Evolutionary conservation across 2,797 vertebrate genomes (phyloP).

Genomic region (Anas georgica): DNA sequence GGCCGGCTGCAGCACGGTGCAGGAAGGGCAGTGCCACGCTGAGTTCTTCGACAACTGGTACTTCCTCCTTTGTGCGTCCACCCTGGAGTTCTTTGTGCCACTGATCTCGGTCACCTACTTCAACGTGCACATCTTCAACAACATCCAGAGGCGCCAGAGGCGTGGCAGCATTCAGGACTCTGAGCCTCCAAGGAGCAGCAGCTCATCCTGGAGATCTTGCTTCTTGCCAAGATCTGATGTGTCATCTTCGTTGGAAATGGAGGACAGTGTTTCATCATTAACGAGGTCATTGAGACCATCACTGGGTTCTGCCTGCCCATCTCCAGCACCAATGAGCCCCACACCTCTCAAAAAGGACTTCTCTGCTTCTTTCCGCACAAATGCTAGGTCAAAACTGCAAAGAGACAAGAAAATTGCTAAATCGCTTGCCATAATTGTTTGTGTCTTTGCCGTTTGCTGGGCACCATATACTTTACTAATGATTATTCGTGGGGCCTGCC

Average conservation of each 20-base stretch:
- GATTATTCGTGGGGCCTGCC: slow-evolving; percentile 83
- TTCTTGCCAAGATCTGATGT: background rate
- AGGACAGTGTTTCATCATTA: background rate
- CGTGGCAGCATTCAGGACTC: background rate
- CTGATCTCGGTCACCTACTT: slow-evolving; percentile 88
- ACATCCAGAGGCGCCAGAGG: slow-evolving; percentile 80
- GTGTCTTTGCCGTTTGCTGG: slow-evolving; percentile 89
- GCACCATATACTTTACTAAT: slow-evolving; percentile 88
- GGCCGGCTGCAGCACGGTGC: slow-evolving; percentile 70
- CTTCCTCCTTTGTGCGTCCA: slow-evolving; percentile 85
- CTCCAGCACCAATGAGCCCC: background rate
- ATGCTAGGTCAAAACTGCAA: slow-evolving; percentile 73
- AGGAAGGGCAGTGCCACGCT: slow-evolving; percentile 77
- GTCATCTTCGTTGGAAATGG: background rate
- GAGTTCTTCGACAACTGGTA: slow-evolving; percentile 88
- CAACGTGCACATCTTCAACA: slow-evolving; percentile 88
- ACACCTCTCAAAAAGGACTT: background rate
- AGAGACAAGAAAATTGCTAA: slow-evolving; percentile 87
- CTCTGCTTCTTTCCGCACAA: background rate
- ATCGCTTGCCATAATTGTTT: slow-evolving; percentile 87
- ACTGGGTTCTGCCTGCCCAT: slow-evolving; percentile 73
- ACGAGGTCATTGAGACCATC: slow-evolving; percentile 70
- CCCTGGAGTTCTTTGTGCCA: slow-evolving; percentile 88
- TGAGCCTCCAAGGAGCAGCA: background rate
- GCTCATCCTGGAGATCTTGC: background rate